phyloP scores from a whole-genome alignment of 2,888 invertebrate species.

The Hirtodrosophila duncani region DNA sequence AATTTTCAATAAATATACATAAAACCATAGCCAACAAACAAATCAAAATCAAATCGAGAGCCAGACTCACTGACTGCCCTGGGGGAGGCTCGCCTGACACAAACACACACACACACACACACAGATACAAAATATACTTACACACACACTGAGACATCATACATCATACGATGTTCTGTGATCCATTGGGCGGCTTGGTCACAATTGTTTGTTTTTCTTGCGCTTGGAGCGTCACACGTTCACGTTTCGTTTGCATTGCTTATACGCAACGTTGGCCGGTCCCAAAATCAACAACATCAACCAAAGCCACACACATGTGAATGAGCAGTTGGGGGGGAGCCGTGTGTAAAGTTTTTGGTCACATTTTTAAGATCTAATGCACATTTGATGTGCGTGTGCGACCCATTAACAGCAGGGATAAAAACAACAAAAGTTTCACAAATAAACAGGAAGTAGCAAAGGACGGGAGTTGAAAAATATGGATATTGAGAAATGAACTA shows the following conservation, averaged over 20 bases:
- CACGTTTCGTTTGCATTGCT: constrained; percentile 50
- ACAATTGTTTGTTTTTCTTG: constrained; percentile 52
- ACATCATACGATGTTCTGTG: constrained; percentile 36
- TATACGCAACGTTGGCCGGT: constrained; percentile 58
- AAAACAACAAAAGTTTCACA: constrained; percentile 15
- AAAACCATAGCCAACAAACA: constrained; percentile 62
- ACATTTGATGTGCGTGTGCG: no score
- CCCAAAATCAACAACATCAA: constrained; percentile 42
- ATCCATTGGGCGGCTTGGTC: constrained; percentile 29
- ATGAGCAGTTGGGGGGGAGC: no score
- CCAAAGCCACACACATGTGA: no score
- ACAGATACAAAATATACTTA: no score
- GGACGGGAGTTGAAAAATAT: no score
- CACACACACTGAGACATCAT: constrained; percentile 1
- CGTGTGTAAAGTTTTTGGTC: no score
- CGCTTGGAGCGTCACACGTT: constrained; percentile 54
- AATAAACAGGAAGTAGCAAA: constrained; percentile 69
- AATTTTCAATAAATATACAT: constrained; percentile 69
- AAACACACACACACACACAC: constrained; percentile 13
- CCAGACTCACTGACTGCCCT: constrained; percentile 48
- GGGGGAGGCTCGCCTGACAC: constrained; percentile 53
- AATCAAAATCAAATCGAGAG: constrained; percentile 52
- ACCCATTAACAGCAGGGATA: constrained; percentile 46
- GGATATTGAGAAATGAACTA: no score
- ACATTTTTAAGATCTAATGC: constrained; percentile 50